These are phyloP conservation scores for Synodontis membranacea DNA, from an alignment of 2,113 vertebrate species.

Conservation along the genomic window DNA sequence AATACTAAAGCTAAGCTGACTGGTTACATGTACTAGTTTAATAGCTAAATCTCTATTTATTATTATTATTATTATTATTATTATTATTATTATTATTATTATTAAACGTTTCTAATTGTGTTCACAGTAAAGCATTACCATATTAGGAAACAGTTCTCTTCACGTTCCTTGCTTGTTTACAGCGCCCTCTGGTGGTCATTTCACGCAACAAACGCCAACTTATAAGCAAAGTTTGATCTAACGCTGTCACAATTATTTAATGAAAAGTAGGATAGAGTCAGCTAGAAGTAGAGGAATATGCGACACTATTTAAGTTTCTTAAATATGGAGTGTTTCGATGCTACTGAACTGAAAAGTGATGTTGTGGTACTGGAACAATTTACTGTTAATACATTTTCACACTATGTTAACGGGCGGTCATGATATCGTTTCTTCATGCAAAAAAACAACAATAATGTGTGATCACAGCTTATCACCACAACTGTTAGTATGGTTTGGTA, in stretches of 20 bases:
- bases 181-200: background rate
- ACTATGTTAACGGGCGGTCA: too few relatives aligned
- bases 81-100: background rate
- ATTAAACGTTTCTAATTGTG: background rate
- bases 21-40: background rate
- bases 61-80: background rate
- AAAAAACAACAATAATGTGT: too few relatives aligned
- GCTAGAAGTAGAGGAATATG: background rate
- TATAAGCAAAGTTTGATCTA: background rate
- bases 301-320: background rate
- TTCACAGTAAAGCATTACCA: background rate
- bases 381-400: background rate
- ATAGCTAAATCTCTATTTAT: too few relatives aligned
- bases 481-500: too few relatives aligned
- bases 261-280: background rate
- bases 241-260: background rate
- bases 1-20: background rate
- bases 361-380: background rate
- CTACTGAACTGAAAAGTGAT: background rate
- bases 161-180: too few relatives aligned
- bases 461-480: too few relatives aligned
- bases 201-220: background rate
- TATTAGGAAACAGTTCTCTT: slow-evolving; percentile 10
- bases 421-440: too few relatives aligned
- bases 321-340: background rate